Base-by-base conservation (phyloP, 2,888 invertebrate species). In the Agrochola circellaris region DNA sequence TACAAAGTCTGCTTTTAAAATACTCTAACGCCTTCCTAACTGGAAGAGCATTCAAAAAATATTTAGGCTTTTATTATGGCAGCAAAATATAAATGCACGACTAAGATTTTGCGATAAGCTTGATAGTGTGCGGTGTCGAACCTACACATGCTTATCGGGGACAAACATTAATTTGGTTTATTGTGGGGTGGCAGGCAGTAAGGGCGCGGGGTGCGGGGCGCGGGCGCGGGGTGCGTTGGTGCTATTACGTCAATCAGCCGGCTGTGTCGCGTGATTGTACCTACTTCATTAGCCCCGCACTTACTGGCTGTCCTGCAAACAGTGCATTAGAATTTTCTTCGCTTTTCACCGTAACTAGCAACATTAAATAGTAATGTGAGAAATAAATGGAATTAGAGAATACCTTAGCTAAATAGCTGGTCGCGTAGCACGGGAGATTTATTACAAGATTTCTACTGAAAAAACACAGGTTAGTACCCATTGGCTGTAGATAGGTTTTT, bases 111-210 rank as follows among this genome's bases (percentile, higher is more conserved):
- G 69, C 64, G 83, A 88, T 86, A 89, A 85, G 80, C 76, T 85
- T 83, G 81, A 83, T 87, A 85, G 83, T 87, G 83, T 84, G 75
- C 79, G 89, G 83, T 89, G 84, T 85, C 83, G 85, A 85, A 85
- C 81, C 85, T 87, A 89, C 86, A 89, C 91, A 91, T 91, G 90
- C 92, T 93, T 93, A 93, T 93, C 90, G 92, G 91, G 93, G 92
- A 91, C 93, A 94, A 94, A 94, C 94, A 95, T 94, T 93, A 93
- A 94, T 95, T 95, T 94, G 90, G 93, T 94, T 95, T 95, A 95
- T 94, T 93, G 93, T 88, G 83, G 93, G 94, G 93, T 89, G 92
- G 92, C 79, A 78, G 80, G 78, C 75, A 80, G 71, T 38, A 75
- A 42, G 80, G 77, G 77, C 45, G 80, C 78, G 86, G 78, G 74